These are phyloP conservation scores for Bruchidius siliquastri DNA, from an alignment of 2,888 invertebrate species.

Conservation along the genomic window DNA sequence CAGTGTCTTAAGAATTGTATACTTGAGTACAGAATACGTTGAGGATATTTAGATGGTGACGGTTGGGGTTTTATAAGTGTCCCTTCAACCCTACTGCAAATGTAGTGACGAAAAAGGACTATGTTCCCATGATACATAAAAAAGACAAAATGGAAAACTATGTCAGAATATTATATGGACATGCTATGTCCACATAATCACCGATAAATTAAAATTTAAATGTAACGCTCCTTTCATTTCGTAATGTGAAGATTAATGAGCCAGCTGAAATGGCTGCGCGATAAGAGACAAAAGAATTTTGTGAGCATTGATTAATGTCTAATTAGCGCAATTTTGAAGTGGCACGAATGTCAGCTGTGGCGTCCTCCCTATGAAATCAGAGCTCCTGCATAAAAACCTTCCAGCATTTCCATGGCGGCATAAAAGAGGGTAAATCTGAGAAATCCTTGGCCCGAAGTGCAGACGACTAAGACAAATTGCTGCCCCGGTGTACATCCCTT, in stretches of 20 bases:
- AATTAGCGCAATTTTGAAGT: neutral
- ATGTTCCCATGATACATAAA: too few species aligned
- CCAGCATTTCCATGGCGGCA: conserved; percentile 3
- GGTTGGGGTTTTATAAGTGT: too few species aligned
- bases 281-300: neutral
- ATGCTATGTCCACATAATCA: too few species aligned
- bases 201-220: neutral
- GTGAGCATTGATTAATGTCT: neutral
- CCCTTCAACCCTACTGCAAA: too few species aligned
- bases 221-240: neutral
- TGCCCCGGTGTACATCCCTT: conserved; percentile 29
- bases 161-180: too few species aligned
- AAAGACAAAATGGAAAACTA: too few species aligned
- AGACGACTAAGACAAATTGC: conserved; percentile 37
- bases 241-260: neutral
- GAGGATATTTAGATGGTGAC: too few species aligned
- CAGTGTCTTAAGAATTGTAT: too few species aligned
- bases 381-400: neutral
- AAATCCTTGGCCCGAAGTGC: conserved; percentile 31
- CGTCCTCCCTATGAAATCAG: neutral
- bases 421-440: conserved; percentile 29
- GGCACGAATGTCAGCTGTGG: neutral
- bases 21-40: too few species aligned
- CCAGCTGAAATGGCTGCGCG: neutral
- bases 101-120: too few species aligned